Conservation (phyloP, 2,113 vertebrate species). For the Microcebus murinus region DNA sequence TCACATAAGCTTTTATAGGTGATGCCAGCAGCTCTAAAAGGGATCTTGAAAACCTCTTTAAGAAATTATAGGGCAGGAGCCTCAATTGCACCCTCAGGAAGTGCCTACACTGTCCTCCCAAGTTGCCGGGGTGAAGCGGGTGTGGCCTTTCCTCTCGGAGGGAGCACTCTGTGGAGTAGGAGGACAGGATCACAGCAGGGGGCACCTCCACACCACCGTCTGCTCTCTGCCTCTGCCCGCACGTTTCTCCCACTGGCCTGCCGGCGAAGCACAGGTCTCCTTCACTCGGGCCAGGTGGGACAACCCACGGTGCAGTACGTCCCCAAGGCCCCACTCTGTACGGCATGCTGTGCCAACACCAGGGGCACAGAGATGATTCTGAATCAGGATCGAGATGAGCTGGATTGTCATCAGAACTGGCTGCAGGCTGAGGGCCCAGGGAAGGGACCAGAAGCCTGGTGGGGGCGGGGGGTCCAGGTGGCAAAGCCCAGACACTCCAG, state of each 20-base stretch:
- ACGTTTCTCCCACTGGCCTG: no score
- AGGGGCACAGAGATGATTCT: neutral
- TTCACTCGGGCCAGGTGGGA: neutral
- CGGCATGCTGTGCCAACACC: neutral
- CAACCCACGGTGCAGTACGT: neutral
- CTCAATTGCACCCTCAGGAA: no score
- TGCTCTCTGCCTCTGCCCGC: neutral
- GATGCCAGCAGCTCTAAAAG: neutral
- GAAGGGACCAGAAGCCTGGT: no score
- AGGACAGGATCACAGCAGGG: neutral
- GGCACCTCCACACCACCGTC: neutral
- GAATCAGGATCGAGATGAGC: neutral
- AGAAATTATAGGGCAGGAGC: neutral
- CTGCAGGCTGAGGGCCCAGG: neutral
- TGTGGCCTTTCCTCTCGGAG: neutral
- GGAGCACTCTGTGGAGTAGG: neutral
- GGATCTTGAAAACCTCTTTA: neutral
- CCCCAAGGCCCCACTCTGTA: neutral
- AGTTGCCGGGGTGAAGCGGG: neutral
- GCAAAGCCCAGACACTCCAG: neutral
- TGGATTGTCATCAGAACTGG: neutral
- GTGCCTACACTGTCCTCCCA: neutral
- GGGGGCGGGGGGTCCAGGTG: neutral
- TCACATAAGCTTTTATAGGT: no score
- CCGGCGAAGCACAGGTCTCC: neutral